A percentile compares a stretch with the other conserved stretches of the same genome.
Evolutionary conservation across 2,888 invertebrate genomes (phyloP).

Genomic region (Nematopogon swammerdamellus): DNA sequence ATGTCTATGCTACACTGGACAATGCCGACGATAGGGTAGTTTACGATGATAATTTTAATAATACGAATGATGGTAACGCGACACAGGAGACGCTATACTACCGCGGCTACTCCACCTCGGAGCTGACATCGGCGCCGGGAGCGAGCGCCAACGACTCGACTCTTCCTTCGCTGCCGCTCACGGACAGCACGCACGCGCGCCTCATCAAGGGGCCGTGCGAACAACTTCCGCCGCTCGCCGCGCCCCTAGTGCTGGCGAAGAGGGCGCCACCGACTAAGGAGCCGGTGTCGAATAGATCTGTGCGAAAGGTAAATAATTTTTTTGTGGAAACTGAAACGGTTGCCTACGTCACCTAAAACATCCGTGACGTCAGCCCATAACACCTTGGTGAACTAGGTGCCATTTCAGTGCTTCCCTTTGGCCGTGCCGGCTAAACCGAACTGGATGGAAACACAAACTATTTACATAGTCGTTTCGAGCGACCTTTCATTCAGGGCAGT

Average conservation of each 20-base stretch:
- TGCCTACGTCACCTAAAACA: too few species aligned
- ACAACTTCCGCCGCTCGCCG: conserved; percentile 42
- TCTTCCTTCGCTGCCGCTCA: conserved; percentile 35
- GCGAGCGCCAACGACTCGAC: conserved; percentile 39
- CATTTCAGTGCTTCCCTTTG: too few species aligned
- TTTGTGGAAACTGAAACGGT: neutral
- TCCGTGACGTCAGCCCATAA: too few species aligned
- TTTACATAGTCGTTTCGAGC: too few species aligned
- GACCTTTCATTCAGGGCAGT: too few species aligned
- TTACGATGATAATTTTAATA: too few species aligned
- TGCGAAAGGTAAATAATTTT: conserved; percentile 25
- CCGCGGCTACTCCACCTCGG: conserved; percentile 44
- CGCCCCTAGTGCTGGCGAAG: conserved; percentile 36
- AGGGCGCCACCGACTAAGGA: conserved; percentile 26
- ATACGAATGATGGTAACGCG: too few species aligned
- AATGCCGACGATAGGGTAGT: too few species aligned
- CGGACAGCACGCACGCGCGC: conserved; percentile 31
- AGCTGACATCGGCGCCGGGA: conserved; percentile 32
- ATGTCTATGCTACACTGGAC: too few species aligned
- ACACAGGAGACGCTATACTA: conserved; percentile 52
- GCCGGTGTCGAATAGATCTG: conserved; percentile 22
- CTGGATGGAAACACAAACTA: too few species aligned
- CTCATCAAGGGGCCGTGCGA: conserved; percentile 36
- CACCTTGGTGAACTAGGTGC: too few species aligned
- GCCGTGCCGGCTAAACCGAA: too few species aligned